phyloP scores from a whole-genome alignment of 2,113 vertebrate genomes.

The Mesoclemmys tuberculata region DNA sequence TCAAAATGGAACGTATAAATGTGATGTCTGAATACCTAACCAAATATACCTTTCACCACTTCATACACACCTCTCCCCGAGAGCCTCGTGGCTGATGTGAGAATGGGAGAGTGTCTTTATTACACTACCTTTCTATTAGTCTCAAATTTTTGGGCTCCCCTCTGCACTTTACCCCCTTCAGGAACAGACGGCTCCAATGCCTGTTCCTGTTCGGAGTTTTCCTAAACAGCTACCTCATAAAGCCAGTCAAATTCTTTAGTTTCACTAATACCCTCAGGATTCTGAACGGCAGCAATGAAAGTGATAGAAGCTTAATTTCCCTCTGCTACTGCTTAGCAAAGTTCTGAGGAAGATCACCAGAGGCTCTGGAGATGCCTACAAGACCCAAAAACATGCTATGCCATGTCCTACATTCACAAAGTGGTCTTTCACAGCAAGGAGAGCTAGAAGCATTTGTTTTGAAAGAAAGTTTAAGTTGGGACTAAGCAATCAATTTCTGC shows the following conservation, averaged over 20 bases:
- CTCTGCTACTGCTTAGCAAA: not conserved
- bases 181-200: not conserved
- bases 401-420: not conserved
- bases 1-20: accelerated
- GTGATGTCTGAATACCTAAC: not conserved
- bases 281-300: not conserved
- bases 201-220: not conserved
- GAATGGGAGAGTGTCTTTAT: not conserved
- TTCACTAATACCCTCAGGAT: not conserved
- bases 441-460: not conserved
- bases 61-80: no score
- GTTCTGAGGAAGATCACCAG: not conserved
- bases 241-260: not conserved
- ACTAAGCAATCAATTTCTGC: not conserved
- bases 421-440: not conserved
- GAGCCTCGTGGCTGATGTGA: not conserved
- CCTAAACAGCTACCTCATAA: not conserved
- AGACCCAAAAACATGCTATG: not conserved
- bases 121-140: accelerated
- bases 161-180: not conserved
- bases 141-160: not conserved
- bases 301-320: not conserved
- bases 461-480: not conserved
- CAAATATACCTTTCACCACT: not conserved
- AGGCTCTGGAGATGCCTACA: not conserved